Conservation (phyloP, 2,888 invertebrate species). For the Marronus borbonicus region DNA sequence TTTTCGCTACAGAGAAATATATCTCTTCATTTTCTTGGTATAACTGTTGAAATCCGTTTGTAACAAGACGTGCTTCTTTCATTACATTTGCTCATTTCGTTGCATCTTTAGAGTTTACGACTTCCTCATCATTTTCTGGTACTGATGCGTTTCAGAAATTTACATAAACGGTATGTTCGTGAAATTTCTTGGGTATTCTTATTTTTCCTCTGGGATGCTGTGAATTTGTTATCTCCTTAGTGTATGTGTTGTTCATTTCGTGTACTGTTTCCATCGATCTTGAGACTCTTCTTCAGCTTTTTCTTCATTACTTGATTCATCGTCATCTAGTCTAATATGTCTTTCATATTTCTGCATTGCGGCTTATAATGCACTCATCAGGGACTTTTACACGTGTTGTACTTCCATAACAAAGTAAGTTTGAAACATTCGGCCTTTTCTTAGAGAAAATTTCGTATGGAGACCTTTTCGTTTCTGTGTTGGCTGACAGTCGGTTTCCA, state of each 20-base stretch:
- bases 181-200: background rate
- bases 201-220: background rate
- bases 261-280: background rate
- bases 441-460: conserved; percentile 6
- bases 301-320: background rate
- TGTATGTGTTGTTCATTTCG: background rate
- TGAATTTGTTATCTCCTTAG: background rate
- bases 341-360: background rate
- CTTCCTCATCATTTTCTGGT: conserved; percentile 21
- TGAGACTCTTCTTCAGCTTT: background rate
- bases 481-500: too few relatives aligned
- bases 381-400: background rate
- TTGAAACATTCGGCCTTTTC: background rate
- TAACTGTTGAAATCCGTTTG: conserved; percentile 4
- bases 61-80: conserved; percentile 44
- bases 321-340: conserved; percentile 2
- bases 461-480: background rate
- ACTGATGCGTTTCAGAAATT: background rate
- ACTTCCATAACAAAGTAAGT: background rate
- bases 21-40: conserved; percentile 9
- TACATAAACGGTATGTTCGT: background rate
- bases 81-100: conserved; percentile 55
- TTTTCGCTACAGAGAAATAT: conserved; percentile 1
- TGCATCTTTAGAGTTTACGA: background rate
- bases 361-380: background rate